Evolutionary conservation across 2,113 vertebrate species (phyloP).

Genomic region (Baryphthengus martii): DNA sequence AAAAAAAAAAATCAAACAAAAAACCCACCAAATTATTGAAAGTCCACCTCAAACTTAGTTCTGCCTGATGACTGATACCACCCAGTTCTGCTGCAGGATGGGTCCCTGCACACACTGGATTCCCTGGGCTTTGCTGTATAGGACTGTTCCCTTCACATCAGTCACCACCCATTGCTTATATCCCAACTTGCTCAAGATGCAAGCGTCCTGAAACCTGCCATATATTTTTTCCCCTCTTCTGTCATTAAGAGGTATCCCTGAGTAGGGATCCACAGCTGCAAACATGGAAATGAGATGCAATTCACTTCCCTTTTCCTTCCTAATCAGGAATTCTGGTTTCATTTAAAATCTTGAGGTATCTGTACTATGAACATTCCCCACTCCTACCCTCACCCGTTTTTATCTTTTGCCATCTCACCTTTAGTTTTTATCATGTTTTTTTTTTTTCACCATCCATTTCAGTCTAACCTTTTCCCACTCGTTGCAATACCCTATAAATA

Average conservation of each 20-base stretch:
- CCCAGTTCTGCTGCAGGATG: fast-evolving
- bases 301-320: not conserved
- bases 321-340: not conserved
- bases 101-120: no score
- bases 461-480: not conserved
- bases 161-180: not conserved
- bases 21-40: not conserved
- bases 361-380: not conserved
- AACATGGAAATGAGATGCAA: not conserved
- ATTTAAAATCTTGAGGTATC: not conserved
- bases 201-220: not conserved
- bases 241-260: not conserved
- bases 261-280: not conserved
- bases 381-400: not conserved
- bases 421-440: not conserved
- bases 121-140: not conserved
- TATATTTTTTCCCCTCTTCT: fast-evolving
- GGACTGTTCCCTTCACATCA: not conserved
- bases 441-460: not conserved
- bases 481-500: not conserved
- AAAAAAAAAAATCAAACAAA: no score
- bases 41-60: not conserved
- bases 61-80: fast-evolving
- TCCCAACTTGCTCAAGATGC: not conserved
- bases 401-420: not conserved